Evolutionary conservation across 2,888 invertebrate species (phyloP), one percentile per base, ranked within the genome.

Genomic region (Biston stratarius): DNA sequence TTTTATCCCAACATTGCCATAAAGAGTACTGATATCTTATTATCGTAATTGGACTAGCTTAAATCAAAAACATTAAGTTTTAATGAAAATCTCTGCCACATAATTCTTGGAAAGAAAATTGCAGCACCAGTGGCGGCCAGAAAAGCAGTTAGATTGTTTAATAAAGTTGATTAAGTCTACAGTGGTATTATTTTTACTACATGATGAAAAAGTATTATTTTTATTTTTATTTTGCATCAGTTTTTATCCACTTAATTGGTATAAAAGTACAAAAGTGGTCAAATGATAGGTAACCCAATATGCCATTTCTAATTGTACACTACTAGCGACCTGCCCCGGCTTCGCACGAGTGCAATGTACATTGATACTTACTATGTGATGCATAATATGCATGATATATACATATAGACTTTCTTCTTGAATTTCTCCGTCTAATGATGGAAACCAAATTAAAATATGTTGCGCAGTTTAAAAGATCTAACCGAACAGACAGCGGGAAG

Each of bases 121-220:
- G 44, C 44, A 58, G 45, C 51, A 52, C 15, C 51, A 36, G 42
- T 38, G 49, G 57, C 11, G 7, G 10, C 15, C 1, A 6, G 38
- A 33, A 38, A 24, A 48, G 53, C 55, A 49, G 12, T 38, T 24
- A 38, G 45, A 42, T 53, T 40, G 10, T 65, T 65, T 56, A 56
- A 61, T 56, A 60, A 59, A 55, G 10, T 60, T 60, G 55, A 64
- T 64, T 59, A 59, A 64, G 55, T 36, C 45, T 8, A 36, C 40
- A 10, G 15, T 42, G 11, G 33, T 42, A 24, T 48, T 48, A 24
- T 24, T 9, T 24, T 3, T 48, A 15, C 7, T 48, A 14, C n/a
- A 47, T 11, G 0, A 33, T 24, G 14, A 48, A 48, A 33, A 48
- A 14, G 24, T 10, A 24, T 15, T 33, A 2, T 9, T 0, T 24